Conservation (phyloP, 1,140 invertebrate species). For the Campoletis sonorensis region DNA sequence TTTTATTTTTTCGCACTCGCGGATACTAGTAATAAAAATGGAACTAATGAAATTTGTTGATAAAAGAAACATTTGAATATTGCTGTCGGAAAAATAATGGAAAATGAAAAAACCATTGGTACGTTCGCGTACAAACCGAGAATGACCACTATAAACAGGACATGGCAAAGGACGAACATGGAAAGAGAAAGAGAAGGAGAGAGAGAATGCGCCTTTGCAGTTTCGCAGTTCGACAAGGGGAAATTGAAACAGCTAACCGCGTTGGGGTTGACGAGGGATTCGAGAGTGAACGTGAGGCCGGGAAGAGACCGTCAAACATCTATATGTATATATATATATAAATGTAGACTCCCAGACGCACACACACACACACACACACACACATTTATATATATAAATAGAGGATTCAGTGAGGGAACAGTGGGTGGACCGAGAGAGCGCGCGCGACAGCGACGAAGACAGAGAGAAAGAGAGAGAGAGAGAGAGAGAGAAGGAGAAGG, state of each 20-base stretch:
- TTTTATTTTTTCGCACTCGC: too few relatives aligned
- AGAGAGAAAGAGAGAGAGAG: too few relatives aligned
- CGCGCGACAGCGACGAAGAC: slow-evolving; percentile 29
- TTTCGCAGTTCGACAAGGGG: slow-evolving; percentile 65
- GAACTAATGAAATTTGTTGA: too few relatives aligned
- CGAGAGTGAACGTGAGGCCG: slow-evolving; percentile 46
- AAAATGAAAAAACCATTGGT: background rate
- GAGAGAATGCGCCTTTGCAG: slow-evolving; percentile 61
- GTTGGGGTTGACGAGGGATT: slow-evolving; percentile 67
- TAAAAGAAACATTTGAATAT: background rate
- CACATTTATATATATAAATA: slow-evolving; percentile 44
- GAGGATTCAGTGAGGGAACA: slow-evolving; percentile 4
- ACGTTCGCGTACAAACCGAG: background rate
- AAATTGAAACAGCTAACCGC: slow-evolving; percentile 73
- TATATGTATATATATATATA: slow-evolving; percentile 15
- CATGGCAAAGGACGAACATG: background rate
- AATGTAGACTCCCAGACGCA: too few relatives aligned
- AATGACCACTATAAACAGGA: background rate
- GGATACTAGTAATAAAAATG: too few relatives aligned
- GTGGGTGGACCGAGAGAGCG: slow-evolving; percentile 27
- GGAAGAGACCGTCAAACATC: slow-evolving; percentile 47
- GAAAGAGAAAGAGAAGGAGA: slow-evolving; percentile 5
- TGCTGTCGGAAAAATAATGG: background rate
- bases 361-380: too few relatives aligned
- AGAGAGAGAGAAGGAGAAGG: background rate